Conservation (phyloP, 2,797 vertebrate species). For the Spatula clypeata region DNA sequence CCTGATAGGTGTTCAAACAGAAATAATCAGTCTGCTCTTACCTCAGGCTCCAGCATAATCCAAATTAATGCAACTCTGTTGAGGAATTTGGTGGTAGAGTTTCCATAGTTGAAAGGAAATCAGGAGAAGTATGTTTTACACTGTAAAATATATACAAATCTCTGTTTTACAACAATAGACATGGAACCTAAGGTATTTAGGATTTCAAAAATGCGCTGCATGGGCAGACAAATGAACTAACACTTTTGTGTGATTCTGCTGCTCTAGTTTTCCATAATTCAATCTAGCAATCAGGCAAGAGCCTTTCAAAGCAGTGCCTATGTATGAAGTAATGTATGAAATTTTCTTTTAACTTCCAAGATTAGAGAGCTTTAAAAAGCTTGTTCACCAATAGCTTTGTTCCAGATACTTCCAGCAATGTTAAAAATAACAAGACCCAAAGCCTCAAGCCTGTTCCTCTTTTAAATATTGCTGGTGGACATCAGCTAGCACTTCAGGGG, state of each 20-base stretch:
- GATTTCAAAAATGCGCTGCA: background rate
- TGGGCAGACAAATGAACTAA: background rate
- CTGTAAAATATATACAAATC: background rate
- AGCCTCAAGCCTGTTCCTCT: background rate
- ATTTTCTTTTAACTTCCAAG: slow-evolving; percentile 14
- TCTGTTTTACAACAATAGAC: background rate
- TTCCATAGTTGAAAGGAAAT: background rate
- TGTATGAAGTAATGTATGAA: background rate
- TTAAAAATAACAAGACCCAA: slow-evolving; percentile 21
- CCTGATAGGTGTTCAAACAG: background rate
- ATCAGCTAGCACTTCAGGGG: slow-evolving; percentile 29
- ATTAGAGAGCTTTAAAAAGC: slow-evolving; percentile 36
- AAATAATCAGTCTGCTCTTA: background rate
- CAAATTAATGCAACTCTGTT: background rate
- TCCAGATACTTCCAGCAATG: slow-evolving; percentile 14
- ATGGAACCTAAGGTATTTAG: background rate
- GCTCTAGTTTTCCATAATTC: background rate
- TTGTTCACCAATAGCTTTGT: slow-evolving; percentile 7
- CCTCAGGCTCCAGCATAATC: background rate
- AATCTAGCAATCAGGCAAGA: background rate
- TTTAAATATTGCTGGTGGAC: slow-evolving; percentile 50
- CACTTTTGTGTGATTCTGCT: background rate
- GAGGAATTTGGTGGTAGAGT: background rate
- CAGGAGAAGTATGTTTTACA: background rate
- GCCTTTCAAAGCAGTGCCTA: background rate